These are phyloP conservation scores for Tetragnatha versicolor DNA, from an alignment of 1,140 invertebrate genomes.

Conservation along the genomic window DNA sequence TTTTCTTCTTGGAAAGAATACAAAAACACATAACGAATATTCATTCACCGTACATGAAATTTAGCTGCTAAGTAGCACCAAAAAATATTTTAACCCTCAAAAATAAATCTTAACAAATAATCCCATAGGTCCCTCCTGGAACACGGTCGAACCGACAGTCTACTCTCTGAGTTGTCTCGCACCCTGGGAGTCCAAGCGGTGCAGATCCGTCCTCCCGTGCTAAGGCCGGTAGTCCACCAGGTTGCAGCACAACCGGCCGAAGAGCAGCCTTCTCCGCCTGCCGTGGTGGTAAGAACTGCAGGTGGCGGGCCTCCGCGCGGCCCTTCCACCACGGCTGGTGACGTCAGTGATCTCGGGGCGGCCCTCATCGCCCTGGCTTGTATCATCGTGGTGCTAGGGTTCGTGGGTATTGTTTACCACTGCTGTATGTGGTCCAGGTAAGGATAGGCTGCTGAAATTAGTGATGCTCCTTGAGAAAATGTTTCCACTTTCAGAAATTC, in stretches of 20 bases:
- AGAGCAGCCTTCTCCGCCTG: slow-evolving; percentile 16
- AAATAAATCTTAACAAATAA: no score
- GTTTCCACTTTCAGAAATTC: no score
- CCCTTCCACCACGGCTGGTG: slow-evolving; percentile 36
- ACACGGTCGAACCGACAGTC: slow-evolving; percentile 67
- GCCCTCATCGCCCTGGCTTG: slow-evolving; percentile 85
- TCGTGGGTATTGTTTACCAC: slow-evolving; percentile 87
- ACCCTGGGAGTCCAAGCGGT: slow-evolving; percentile 69
- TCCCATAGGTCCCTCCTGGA: slow-evolving; percentile 60
- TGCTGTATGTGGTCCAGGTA: slow-evolving; percentile 91
- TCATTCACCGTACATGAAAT: no score
- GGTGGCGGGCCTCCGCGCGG: background rate
- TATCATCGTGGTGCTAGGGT: slow-evolving; percentile 83
- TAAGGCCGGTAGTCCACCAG: slow-evolving; percentile 16
- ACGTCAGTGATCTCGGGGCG: slow-evolving; percentile 70
- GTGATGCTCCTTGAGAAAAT: no score
- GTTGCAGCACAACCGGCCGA: slow-evolving; percentile 33
- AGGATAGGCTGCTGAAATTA: no score
- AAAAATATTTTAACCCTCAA: no score
- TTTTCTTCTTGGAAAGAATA: no score
- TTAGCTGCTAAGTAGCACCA: no score
- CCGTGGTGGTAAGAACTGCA: slow-evolving; percentile 10
- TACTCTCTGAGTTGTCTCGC: slow-evolving; percentile 69
- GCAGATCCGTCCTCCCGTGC: slow-evolving; percentile 72
- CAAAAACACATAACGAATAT: no score